Conservation (phyloP, 2,113 vertebrate species). For the Nesoenas mayeri region DNA sequence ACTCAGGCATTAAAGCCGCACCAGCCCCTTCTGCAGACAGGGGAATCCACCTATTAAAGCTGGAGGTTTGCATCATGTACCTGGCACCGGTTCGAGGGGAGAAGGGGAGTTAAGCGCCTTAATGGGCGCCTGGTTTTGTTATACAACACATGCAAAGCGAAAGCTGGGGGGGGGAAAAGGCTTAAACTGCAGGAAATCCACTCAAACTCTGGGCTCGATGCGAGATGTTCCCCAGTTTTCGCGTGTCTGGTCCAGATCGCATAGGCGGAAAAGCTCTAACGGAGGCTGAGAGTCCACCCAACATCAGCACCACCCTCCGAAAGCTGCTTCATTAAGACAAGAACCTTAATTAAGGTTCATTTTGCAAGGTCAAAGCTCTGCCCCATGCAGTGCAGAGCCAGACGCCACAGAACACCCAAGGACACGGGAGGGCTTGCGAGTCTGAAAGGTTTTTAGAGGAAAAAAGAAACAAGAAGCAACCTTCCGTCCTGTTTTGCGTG, state of each 20-base stretch:
- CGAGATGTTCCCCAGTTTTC: rapidly evolving
- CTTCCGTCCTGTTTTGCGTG: rapidly evolving
- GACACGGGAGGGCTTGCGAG: background rate
- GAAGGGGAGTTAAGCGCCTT: background rate
- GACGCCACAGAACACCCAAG: background rate
- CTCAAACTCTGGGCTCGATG: background rate
- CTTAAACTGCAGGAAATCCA: background rate
- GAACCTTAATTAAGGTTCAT: background rate
- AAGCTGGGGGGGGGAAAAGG: background rate
- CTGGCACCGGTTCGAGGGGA: background rate
- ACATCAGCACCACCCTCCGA: background rate
- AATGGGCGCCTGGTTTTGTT: background rate
- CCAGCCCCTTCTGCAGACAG: background rate
- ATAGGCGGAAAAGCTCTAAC: background rate
- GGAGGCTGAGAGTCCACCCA: background rate
- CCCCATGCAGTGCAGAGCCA: rapidly evolving
- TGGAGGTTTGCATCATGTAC: background rate
- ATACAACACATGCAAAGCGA: background rate
- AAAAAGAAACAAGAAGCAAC: background rate
- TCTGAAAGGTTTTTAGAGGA: background rate
- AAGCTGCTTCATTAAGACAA: background rate
- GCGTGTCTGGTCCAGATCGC: rapidly evolving
- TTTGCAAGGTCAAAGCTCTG: background rate
- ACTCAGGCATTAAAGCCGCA: background rate
- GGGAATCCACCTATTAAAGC: background rate